Evolutionary conservation across 2,113 vertebrate species (phyloP), one percentile per base, ranked within the genome.

Genomic region (Notothenia coriiceps): DNA sequence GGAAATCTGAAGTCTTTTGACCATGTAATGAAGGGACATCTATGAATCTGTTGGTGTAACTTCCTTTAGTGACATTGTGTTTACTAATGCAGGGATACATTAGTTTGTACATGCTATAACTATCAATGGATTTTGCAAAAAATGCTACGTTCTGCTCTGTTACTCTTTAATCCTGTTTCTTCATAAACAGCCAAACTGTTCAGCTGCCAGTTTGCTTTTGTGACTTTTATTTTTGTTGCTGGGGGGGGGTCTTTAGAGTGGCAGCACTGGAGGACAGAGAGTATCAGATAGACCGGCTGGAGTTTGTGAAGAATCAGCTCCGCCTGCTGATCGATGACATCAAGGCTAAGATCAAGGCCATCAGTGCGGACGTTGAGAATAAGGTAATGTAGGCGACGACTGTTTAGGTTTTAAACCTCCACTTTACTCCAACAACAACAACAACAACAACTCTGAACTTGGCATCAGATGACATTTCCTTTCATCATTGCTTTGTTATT

Each of bases 231-330:
- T 6, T 5, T 22, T 88, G 33, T 80, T 62, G 51, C 46, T 59
- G 72, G 57, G 77, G 44, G 10, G 79, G 79, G 76, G 61, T 2
- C 9, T 86, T 70, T 86, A 99, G 98, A 90, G 96, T 98, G 75
- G 93, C 88, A 2, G 96, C 96, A 4, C 91, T 97, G 93, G 97
- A 99, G 83, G 96, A 98, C 77, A 88, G 97, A 75, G 98, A 99
- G 54, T 96, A 97, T 80, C 96, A 96, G 84, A 96, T 92, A 61
- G 98, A 99, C 76, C 92, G 91, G 4, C 59, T 99, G 91, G 97
- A 98, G 80, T 99, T 98, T 10, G 96, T 99, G 55, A 95, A 91
- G 75, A 97, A 96, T 80, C 97, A 99, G 87, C 96, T 99, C 85
- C 96, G 95, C 49, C 78, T 99, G 82, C 90, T 99, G 81, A 97